A percentile compares a stretch with the other conserved stretches of the same genome.
Conservation (phyloP, 2,888 invertebrate species). For the Apamea monoglypha region DNA sequence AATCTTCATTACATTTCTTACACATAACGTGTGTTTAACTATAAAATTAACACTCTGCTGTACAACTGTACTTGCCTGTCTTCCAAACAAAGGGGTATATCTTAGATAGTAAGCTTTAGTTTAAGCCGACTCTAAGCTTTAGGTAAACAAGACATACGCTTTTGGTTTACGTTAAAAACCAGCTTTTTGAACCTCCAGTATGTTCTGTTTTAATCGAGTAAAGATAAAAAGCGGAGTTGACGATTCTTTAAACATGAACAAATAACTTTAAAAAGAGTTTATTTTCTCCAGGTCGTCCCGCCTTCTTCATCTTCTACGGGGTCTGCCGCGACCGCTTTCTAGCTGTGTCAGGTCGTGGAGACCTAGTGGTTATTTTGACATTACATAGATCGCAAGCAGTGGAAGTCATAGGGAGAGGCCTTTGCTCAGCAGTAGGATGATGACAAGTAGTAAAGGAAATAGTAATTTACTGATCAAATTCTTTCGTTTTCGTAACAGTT, state of each 20-base stretch:
- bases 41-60: slow-evolving; percentile 36
- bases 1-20: neutral
- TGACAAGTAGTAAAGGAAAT: too few species aligned
- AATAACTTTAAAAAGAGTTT: neutral
- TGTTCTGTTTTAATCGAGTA: neutral
- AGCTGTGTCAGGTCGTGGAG: too few species aligned
- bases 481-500: neutral
- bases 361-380: too few species aligned
- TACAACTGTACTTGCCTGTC: slow-evolving; percentile 32
- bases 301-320: too few species aligned
- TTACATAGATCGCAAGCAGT: too few species aligned
- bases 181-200: slow-evolving; percentile 7
- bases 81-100: slow-evolving; percentile 44
- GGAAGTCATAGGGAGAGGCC: too few species aligned
- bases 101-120: slow-evolving; percentile 17
- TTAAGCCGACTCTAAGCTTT: slow-evolving; percentile 9
- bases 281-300: too few species aligned
- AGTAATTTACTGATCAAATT: neutral
- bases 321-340: too few species aligned
- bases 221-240: neutral
- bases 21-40: neutral
- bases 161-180: slow-evolving; percentile 4
- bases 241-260: neutral
- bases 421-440: too few species aligned
- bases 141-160: slow-evolving; percentile 17